phyloP scores from a whole-genome alignment of 1,140 invertebrate genomes.

The Drosophila saltans region DNA sequence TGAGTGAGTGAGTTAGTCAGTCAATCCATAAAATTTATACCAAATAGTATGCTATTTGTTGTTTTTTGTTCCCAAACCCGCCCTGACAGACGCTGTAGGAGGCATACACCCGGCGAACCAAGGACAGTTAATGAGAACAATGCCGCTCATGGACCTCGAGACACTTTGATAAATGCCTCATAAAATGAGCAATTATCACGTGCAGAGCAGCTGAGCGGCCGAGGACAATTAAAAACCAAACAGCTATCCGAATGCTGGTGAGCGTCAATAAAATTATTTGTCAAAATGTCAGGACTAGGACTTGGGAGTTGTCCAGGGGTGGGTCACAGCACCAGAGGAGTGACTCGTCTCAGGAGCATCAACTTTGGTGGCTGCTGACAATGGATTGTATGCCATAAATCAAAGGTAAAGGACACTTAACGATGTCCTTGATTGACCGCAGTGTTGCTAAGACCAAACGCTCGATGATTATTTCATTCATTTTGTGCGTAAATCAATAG shows the following conservation, averaged over 20 bases:
- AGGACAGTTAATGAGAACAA: slow-evolving; percentile 27
- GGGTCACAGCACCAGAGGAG: slow-evolving; percentile 40
- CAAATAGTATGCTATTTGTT: neutral
- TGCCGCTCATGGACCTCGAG: slow-evolving; percentile 27
- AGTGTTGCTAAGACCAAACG: slow-evolving; percentile 23
- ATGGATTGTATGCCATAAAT: slow-evolving; percentile 57
- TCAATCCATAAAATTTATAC: neutral
- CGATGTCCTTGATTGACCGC: slow-evolving; percentile 62
- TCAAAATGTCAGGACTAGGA: slow-evolving; percentile 53
- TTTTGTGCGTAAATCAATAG: slow-evolving; percentile 53
- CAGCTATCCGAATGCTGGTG: slow-evolving; percentile 40
- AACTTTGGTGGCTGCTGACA: slow-evolving; percentile 54
- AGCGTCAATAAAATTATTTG: slow-evolving; percentile 68
- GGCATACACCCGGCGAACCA: slow-evolving; percentile 33
- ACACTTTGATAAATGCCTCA: slow-evolving; percentile 63
- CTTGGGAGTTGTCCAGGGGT: slow-evolving; percentile 23
- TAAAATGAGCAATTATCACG: slow-evolving; percentile 67
- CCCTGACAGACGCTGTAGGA: slow-evolving; percentile 52
- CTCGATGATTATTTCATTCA: slow-evolving; percentile 13
- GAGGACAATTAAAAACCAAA: slow-evolving; percentile 64
- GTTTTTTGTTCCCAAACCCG: slow-evolving; percentile 4
- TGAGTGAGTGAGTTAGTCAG: slow-evolving; percentile 9
- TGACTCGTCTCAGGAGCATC: slow-evolving; percentile 48
- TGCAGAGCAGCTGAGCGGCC: slow-evolving; percentile 42
- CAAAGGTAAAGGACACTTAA: slow-evolving; percentile 42